Conservation (phyloP, 2,797 vertebrate species). For the Rhinella marina region DNA sequence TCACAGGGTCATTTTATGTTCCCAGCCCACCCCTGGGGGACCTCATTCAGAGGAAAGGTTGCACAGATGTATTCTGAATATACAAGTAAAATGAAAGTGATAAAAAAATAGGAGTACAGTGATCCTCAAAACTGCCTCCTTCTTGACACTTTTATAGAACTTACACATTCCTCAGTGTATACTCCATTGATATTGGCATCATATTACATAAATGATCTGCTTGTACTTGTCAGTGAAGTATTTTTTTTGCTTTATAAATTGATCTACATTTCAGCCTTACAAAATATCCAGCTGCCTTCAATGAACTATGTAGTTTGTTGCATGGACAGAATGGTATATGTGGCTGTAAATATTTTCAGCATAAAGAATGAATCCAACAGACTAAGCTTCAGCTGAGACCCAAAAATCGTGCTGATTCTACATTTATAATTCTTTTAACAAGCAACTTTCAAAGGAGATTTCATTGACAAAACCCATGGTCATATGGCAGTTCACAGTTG, state of each 20-base stretch:
- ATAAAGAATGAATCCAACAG: not conserved
- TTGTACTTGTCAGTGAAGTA: not conserved
- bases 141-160: no score
- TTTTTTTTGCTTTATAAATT: not conserved
- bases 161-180: no score
- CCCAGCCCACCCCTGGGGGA: no score
- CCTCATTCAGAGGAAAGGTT: no score
- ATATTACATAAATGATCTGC: not conserved
- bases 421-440: conserved; percentile 36
- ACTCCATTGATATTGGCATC: no score
- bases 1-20: no score
- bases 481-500: conserved; percentile 23
- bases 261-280: not conserved
- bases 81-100: no score
- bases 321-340: conserved; percentile 13
- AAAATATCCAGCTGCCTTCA: not conserved
- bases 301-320: not conserved
- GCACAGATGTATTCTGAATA: no score
- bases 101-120: no score
- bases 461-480: conserved; percentile 34
- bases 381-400: conserved; percentile 38
- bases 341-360: conserved; percentile 14
- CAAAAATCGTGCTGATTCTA: conserved; percentile 26
- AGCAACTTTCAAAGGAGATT: conserved; percentile 15
- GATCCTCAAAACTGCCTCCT: no score